phyloP scores from a whole-genome alignment of 2,888 invertebrate species.

The Trichogramma evanescens region DNA sequence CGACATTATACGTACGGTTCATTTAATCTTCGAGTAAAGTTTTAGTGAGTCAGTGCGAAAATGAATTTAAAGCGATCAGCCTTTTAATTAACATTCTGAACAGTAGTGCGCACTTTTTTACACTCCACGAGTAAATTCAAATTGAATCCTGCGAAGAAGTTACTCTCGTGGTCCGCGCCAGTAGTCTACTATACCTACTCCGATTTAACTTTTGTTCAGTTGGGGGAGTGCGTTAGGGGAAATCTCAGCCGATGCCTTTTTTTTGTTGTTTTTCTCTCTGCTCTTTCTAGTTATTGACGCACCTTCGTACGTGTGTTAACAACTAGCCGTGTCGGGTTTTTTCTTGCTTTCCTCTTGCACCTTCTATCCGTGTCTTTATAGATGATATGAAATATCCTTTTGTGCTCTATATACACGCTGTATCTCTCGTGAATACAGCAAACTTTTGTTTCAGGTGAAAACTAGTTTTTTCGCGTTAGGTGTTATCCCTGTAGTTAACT shows the following conservation, averaged over 20 bases:
- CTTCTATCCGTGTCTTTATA: not conserved
- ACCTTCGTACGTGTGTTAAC: not conserved
- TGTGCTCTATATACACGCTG: not conserved
- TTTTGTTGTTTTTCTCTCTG: not conserved
- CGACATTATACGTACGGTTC: too few species aligned
- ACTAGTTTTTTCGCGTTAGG: conserved; percentile 3
- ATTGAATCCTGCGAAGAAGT: conserved; percentile 10
- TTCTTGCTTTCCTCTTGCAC: too few species aligned
- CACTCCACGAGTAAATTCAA: conserved; percentile 9
- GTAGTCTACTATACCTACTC: too few species aligned
- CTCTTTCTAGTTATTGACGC: not conserved
- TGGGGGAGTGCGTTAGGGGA: conserved; percentile 5
- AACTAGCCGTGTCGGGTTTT: too few species aligned
- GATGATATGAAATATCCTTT: conserved; percentile 4
- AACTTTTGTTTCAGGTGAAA: not conserved
- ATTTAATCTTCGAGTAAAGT: too few species aligned
- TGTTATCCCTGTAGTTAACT: too few species aligned
- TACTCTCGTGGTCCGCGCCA: not conserved
- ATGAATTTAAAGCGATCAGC: too few species aligned
- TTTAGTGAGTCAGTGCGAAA: too few species aligned
- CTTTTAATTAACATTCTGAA: conserved; percentile 6
- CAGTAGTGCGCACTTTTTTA: not conserved
- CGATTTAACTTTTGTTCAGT: conserved; percentile 8
- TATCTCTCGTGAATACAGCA: not conserved
- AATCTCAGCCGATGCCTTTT: not conserved